Conservation (phyloP, 2,888 invertebrate genomes). For the Graphium colonna region DNA sequence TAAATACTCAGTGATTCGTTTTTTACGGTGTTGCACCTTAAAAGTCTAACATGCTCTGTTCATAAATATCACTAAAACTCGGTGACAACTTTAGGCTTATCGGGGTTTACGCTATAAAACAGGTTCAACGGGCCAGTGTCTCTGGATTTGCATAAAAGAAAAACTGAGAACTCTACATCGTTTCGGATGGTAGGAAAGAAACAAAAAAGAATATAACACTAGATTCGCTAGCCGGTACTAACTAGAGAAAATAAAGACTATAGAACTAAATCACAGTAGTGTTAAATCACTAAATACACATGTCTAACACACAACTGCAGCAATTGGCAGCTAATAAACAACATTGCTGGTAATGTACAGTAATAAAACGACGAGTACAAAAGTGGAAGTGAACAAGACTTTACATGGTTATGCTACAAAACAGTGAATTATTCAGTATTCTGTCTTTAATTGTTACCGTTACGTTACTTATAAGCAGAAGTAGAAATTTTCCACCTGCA, state of each 20-base stretch:
- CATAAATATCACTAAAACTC: slow-evolving; percentile 47
- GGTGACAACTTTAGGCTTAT: slow-evolving; percentile 47
- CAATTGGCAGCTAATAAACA: slow-evolving; percentile 52
- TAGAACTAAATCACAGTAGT: slow-evolving; percentile 57
- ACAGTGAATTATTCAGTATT: slow-evolving; percentile 45
- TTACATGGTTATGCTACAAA: slow-evolving; percentile 43
- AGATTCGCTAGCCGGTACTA: slow-evolving; percentile 68
- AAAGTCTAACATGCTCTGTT: slow-evolving; percentile 61
- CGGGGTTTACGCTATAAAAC: slow-evolving; percentile 42
- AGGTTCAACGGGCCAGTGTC: slow-evolving; percentile 48
- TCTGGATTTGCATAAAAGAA: slow-evolving; percentile 39
- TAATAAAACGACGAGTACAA: slow-evolving; percentile 36
- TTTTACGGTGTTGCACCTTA: slow-evolving; percentile 63
- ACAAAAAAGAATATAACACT: slow-evolving; percentile 46
- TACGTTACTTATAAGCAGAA: slow-evolving; percentile 43
- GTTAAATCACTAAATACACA: slow-evolving; percentile 50
- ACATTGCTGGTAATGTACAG: slow-evolving; percentile 45
- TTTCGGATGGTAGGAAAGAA: slow-evolving; percentile 41
- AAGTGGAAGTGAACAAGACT: slow-evolving; percentile 55
- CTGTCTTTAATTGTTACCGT: slow-evolving; percentile 48
- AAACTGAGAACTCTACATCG: slow-evolving; percentile 54
- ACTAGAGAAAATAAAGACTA: slow-evolving; percentile 53
- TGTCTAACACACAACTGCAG: slow-evolving; percentile 62
- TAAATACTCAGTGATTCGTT: slow-evolving; percentile 55
- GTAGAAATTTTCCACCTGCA: slow-evolving; percentile 48